Conservation (phyloP, 2,888 invertebrate genomes). For the Terebella lapidaria region DNA sequence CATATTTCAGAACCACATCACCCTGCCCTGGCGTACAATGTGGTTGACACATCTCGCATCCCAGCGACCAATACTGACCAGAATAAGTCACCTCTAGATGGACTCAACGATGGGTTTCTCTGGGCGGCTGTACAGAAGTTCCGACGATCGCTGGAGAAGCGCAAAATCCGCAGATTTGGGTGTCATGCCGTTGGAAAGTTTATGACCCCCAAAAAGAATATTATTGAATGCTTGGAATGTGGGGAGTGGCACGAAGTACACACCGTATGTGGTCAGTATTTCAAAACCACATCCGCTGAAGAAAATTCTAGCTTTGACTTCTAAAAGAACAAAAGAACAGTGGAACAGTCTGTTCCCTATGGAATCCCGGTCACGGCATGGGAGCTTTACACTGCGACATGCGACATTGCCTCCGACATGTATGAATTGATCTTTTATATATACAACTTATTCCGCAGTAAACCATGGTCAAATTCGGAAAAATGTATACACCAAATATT, state of each 20-base stretch:
- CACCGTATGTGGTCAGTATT: constrained; percentile 68
- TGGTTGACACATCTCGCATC: background rate
- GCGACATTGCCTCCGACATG: no score
- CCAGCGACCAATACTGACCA: background rate
- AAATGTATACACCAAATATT: no score
- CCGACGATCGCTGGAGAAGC: constrained; percentile 71
- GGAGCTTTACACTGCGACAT: no score
- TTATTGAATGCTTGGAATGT: constrained; percentile 74
- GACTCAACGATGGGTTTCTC: constrained; percentile 64
- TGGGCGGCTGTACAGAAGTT: constrained; percentile 80
- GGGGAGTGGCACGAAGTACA: constrained; percentile 78
- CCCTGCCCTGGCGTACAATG: background rate
- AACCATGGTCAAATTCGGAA: no score
- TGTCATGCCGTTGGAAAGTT: constrained; percentile 68
- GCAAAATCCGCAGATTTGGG: constrained; percentile 71
- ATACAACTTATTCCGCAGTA: no score
- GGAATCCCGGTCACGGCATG: no score
- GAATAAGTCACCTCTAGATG: constrained; percentile 1
- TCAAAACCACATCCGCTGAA: no score
- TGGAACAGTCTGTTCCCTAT: no score
- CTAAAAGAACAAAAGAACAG: no score
- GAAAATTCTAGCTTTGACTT: no score
- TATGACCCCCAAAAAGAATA: constrained; percentile 66
- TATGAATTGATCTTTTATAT: no score
- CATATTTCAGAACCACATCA: background rate